Base-by-base conservation (phyloP, 2,888 invertebrate species). In the Exephanes ischioxanthus region DNA sequence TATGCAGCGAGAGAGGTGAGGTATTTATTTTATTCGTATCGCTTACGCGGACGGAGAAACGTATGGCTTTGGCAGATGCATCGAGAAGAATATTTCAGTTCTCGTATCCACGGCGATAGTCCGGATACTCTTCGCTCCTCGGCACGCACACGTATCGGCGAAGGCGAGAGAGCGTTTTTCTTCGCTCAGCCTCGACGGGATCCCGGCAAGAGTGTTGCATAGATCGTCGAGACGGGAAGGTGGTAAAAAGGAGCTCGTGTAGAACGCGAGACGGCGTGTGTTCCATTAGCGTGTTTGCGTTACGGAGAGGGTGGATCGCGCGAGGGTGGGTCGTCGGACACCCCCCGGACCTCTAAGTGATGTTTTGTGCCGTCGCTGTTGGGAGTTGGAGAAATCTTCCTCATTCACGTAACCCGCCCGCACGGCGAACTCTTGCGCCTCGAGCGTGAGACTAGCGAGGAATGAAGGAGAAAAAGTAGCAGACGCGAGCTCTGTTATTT, bases 201-300 rank as follows among this genome's bases (percentile, higher is more conserved):
- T 71, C 51, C 63, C 22, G 48, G 41, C 70, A 71, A 33, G 22
- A 80, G 61, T 70, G 71, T 73, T 82, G 71, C 75, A 71, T 19
- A 58, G 72, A 80, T 51, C 67, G 51, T 70, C 30, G 68, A 53
- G 77, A 80, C 55, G 71, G 72, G 37, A 77, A 68, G 76, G 61
- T 79, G 67, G 45, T 53, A 68, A 71, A 79, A 55, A 80, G 61
- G 78, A 80, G 68, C 70, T 80, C 70, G 53, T 61, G 45, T 30
- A 48, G 61, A 30, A 45, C 61, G 63, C 9, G 66, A 61, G 53
- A 78, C 71, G 76, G 41, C 78, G 71, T 78, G 76, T 48, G 90
- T 91, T 93, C 93, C 93, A 94, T 93, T 94, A 94, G 93, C 91
- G 90, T 93, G 91, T 93, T 93, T 94, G 92, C 92, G 87, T 88